Conservation (phyloP, 2,888 invertebrate species). For the Ichneumoninae sp. region DNA sequence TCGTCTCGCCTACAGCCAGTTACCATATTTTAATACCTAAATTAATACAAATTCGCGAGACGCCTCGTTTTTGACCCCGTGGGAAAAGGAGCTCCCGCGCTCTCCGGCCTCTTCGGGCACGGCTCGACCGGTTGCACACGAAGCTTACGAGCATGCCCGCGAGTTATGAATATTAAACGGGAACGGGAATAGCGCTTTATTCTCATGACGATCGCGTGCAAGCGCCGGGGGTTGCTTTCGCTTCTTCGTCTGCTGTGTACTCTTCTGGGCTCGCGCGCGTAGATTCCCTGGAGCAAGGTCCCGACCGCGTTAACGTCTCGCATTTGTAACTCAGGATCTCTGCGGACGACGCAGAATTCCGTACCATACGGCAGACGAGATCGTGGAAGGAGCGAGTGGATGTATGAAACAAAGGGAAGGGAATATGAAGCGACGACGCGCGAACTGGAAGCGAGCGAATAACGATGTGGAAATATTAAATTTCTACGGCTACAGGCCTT, state of each 20-base stretch:
- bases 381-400: slow-evolving; percentile 1
- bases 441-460: slow-evolving; percentile 20
- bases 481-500: neutral
- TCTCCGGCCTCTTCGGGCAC: slow-evolving; percentile 39
- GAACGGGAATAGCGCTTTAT: slow-evolving; percentile 70
- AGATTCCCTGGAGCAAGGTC: slow-evolving; percentile 71
- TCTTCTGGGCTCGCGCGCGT: slow-evolving; percentile 15
- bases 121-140: slow-evolving; percentile 34
- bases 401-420: slow-evolving; percentile 39
- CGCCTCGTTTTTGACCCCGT: slow-evolving; percentile 56
- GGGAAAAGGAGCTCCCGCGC: slow-evolving; percentile 55
- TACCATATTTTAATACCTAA: slow-evolving; percentile 48
- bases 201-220: slow-evolving; percentile 70
- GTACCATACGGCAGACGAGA: slow-evolving; percentile 30
- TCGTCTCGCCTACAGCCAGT: neutral
- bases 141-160: slow-evolving; percentile 58
- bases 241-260: slow-evolving; percentile 37
- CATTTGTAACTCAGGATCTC: slow-evolving; percentile 66
- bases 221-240: slow-evolving; percentile 39
- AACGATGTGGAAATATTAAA: slow-evolving; percentile 22
- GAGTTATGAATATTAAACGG: slow-evolving; percentile 75
- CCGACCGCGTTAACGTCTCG: slow-evolving; percentile 70
- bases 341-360: slow-evolving; percentile 35
- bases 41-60: slow-evolving; percentile 63
- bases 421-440: slow-evolving; percentile 23